A percentile compares a stretch with the other conserved stretches of the same genome.
Evolutionary conservation across 2,888 invertebrate species (phyloP).

Genomic region (Fissipunctia ypsillon): DNA sequence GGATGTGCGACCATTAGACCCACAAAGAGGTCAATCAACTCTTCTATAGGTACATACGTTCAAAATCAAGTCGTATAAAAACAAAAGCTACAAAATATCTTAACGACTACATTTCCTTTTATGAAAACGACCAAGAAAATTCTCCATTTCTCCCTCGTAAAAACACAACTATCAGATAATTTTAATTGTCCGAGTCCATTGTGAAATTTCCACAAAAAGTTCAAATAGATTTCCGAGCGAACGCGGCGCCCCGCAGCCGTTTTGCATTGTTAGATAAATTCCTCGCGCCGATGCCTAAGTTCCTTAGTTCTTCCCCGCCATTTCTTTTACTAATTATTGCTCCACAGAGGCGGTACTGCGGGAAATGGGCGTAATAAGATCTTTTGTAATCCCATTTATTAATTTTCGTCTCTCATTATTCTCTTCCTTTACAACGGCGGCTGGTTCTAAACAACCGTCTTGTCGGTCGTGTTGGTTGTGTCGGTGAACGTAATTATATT

Average conservation of each 20-base stretch:
- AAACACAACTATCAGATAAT: slow-evolving; percentile 53
- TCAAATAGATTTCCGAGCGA: slow-evolving; percentile 55
- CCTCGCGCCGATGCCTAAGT: slow-evolving; percentile 55
- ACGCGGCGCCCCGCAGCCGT: slow-evolving; percentile 24
- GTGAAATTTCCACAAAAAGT: slow-evolving; percentile 49
- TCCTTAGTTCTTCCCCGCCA: slow-evolving; percentile 70
- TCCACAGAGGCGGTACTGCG: slow-evolving; percentile 77
- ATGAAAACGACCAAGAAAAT: slow-evolving; percentile 3
- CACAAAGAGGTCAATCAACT: background rate
- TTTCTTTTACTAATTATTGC: slow-evolving; percentile 84
- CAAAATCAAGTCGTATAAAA: background rate
- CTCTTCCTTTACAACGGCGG: slow-evolving; percentile 71
- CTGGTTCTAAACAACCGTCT: slow-evolving; percentile 75
- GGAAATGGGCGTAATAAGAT: slow-evolving; percentile 85
- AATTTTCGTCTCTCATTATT: slow-evolving; percentile 77
- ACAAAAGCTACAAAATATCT: background rate
- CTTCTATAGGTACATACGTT: background rate
- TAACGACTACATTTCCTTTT: background rate
- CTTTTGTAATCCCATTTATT: slow-evolving; percentile 82
- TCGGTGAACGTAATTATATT: slow-evolving; percentile 72
- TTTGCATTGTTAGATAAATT: slow-evolving; percentile 64
- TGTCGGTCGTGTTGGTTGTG: slow-evolving; percentile 62
- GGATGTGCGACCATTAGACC: too few relatives aligned
- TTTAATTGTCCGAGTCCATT: slow-evolving; percentile 53
- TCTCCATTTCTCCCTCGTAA: background rate